phyloP scores from a whole-genome alignment of 2,113 vertebrate genomes.

The Procavia capensis region DNA sequence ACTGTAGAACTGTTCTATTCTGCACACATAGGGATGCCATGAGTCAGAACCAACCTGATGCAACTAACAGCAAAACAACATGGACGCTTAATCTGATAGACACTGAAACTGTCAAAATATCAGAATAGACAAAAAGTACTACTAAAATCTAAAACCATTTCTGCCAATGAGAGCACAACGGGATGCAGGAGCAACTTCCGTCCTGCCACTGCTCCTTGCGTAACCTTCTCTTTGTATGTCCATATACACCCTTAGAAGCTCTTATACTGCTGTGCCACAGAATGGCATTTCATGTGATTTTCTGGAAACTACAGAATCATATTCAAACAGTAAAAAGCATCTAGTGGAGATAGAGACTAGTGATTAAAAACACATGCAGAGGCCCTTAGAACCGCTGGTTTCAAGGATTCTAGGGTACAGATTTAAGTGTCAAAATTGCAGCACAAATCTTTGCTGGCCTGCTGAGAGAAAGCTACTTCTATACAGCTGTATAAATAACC shows the following conservation, averaged over 20 bases:
- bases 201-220: background rate
- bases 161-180: background rate
- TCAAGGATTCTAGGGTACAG: background rate
- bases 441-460: background rate
- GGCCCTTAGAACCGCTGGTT: background rate
- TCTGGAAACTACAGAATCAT: constrained; percentile 52
- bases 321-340: background rate
- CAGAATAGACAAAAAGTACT: background rate
- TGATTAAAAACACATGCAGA: background rate
- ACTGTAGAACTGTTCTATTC: background rate
- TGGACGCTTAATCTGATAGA: constrained; percentile 40
- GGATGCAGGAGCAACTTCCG: background rate
- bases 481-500: background rate
- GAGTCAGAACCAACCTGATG: background rate
- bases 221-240: constrained; percentile 38
- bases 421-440: background rate
- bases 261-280: background rate
- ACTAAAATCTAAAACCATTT: constrained; percentile 26
- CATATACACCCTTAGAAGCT: background rate
- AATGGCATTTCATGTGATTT: constrained; percentile 19
- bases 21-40: background rate
- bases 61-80: background rate
- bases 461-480: background rate
- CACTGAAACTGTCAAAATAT: constrained; percentile 47
- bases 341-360: background rate